These are phyloP conservation scores for Trematocara unimaculatum DNA, from an alignment of 2,113 vertebrate genomes.

Conservation along the genomic window DNA sequence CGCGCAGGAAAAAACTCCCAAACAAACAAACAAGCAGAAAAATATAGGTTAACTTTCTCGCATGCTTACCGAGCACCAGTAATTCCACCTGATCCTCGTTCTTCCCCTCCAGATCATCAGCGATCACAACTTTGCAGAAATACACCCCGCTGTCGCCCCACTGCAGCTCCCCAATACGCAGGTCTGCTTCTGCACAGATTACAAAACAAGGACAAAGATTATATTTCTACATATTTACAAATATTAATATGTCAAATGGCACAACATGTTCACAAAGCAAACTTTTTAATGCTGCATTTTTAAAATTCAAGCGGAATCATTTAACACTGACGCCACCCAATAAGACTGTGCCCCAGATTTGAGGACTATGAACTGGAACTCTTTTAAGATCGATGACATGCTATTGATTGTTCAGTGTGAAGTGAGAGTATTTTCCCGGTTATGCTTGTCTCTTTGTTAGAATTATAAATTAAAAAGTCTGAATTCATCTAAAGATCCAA, in stretches of 20 bases:
- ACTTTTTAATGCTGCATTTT: not conserved
- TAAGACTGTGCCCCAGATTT: not conserved
- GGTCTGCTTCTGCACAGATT: constrained; percentile 82
- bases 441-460: not conserved
- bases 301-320: not conserved
- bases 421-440: not conserved
- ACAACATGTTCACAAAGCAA: not conserved
- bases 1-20: not conserved
- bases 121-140: constrained; percentile 87
- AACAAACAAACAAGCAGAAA: not conserved
- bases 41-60: not conserved
- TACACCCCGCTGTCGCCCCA: constrained; percentile 99
- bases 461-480: not conserved
- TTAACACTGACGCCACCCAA: not conserved
- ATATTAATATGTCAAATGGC: not conserved
- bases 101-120: constrained; percentile 89
- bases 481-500: not conserved
- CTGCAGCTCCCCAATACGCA: constrained; percentile 89
- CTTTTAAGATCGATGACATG: not conserved
- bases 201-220: not conserved
- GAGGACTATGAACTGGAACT: not conserved
- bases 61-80: constrained; percentile 86
- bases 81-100: constrained; percentile 89
- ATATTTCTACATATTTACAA: not conserved
- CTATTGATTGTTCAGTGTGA: not conserved